Evolutionary conservation across 2,888 invertebrate species (phyloP).

Genomic region (Dasysyrphus albostriatus): DNA sequence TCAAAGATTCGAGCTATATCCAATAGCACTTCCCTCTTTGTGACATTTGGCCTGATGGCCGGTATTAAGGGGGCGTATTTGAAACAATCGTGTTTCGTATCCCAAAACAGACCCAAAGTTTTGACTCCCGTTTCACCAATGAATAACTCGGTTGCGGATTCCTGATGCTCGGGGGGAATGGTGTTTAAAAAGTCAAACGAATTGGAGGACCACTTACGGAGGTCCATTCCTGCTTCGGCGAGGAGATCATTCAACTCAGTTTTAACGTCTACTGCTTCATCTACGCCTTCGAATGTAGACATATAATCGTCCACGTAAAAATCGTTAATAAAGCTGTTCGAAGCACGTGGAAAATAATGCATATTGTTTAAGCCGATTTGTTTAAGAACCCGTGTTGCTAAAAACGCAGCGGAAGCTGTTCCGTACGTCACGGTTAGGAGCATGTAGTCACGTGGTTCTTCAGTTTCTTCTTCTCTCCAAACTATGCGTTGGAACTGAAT

Average conservation of each 20-base stretch:
- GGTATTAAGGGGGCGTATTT: conserved; percentile 7
- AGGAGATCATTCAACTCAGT: conserved; percentile 6
- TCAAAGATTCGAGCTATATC: conserved; percentile 39
- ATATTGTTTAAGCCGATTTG: conserved; percentile 32
- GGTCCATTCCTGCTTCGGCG: conserved; percentile 16
- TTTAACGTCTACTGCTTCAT: conserved; percentile 20
- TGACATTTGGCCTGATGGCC: background rate
- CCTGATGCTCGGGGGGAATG: conserved; percentile 21
- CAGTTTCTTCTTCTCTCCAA: conserved; percentile 29
- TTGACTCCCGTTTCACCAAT: conserved; percentile 47
- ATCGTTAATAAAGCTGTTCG: conserved; percentile 33
- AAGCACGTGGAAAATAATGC: conserved; percentile 5
- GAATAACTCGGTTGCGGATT: conserved; percentile 23
- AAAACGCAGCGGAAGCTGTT: conserved; percentile 27
- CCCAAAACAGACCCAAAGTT: conserved; percentile 17
- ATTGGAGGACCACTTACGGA: conserved; percentile 57
- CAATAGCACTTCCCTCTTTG: conserved; percentile 38
- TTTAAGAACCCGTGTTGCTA: conserved; percentile 31
- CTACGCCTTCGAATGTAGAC: conserved; percentile 24
- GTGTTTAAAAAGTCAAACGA: conserved; percentile 28
- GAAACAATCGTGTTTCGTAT: conserved; percentile 38
- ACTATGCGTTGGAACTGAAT: conserved; percentile 41
- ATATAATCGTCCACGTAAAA: conserved; percentile 45
- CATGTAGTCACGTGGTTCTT: conserved; percentile 30
- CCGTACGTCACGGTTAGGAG: conserved; percentile 40